Percentiles rank a stretch among this genome's conserved stretches.
Conservation (phyloP, 2,797 vertebrate genomes). For the Synanceia verrucosa region DNA sequence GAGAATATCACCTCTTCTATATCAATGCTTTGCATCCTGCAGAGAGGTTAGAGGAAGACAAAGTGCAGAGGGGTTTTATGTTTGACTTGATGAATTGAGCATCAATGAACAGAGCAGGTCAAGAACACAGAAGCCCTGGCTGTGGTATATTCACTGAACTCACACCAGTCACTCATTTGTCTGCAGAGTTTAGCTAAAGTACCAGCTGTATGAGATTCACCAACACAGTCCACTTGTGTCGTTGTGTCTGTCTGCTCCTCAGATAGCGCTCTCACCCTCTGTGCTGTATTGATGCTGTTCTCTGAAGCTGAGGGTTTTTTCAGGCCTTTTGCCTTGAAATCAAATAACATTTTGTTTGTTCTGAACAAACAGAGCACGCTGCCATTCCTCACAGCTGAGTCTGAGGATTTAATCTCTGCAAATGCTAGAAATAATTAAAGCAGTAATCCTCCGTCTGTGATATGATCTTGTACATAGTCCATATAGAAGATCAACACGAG, state of each 20-base stretch:
- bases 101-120: not conserved
- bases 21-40: not conserved
- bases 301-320: constrained; percentile 9
- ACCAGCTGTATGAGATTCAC: no score
- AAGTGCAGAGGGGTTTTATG: not conserved
- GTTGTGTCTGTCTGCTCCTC: not conserved
- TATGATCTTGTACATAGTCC: constrained; percentile 41
- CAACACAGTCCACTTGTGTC: not conserved
- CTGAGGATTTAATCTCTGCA: constrained; percentile 38
- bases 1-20: not conserved
- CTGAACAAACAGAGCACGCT: constrained; percentile 28
- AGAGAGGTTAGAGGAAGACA: not conserved
- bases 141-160: not conserved
- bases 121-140: not conserved
- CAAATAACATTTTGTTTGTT: constrained; percentile 43
- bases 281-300: constrained; percentile 4
- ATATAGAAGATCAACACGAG: constrained; percentile 28
- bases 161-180: not conserved
- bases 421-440: constrained; percentile 61
- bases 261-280: not conserved
- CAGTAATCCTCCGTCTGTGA: constrained; percentile 59
- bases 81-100: not conserved
- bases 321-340: constrained; percentile 3
- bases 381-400: constrained; percentile 5
- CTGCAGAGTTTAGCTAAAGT: not conserved